Evolutionary conservation across 2,888 invertebrate genomes (phyloP), one percentile per base, ranked within the genome.

Genomic region (Volucella bombylans): DNA sequence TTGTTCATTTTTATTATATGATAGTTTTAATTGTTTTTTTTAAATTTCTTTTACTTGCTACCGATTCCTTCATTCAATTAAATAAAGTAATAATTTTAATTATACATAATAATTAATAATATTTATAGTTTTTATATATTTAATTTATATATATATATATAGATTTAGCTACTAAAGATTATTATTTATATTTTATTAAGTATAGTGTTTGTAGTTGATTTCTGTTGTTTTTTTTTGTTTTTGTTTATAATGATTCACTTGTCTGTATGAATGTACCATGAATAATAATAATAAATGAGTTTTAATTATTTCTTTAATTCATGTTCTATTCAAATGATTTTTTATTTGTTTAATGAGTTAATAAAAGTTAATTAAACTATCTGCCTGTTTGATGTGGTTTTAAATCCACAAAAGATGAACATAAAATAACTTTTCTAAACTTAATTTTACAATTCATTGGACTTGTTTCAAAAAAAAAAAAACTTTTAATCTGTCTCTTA

Each of bases 161-260:
- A 85, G 76, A 85, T 85, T 85, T 85, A 85, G 76, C 85, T 85
- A 85, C 85, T 76, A 81, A 71, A 47, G 85, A 81, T 77, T 79
- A 83, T 74, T 81, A 71, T 73, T 38, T 62, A 72, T 31, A 23
- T 23, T 23, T 2, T 23, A 23, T 23, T 23, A 23, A 23, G 18
- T 23, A 31, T 31, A 31, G 31, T 31, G 31, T 4, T 31, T 31
- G 6, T 31, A 6, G 31, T 31, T 31, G 4, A 31, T 31, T 31
- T 31, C 4, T 31, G 31, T 31, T 31, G 72, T 77, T 23, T 11
- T 76, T 61, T 31, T 1, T 31, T 31, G 72, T 77, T 23, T 23
- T 23, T 23, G 18, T 77, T 67, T 74, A 52, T 64, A 74, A 74
- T 80, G 64, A 76, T 76, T 62, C 67, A 55, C 31, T 47, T 65